These are phyloP conservation scores for Platerodrilus igneus DNA, from an alignment of 2,888 invertebrate genomes.

Conservation along the genomic window DNA sequence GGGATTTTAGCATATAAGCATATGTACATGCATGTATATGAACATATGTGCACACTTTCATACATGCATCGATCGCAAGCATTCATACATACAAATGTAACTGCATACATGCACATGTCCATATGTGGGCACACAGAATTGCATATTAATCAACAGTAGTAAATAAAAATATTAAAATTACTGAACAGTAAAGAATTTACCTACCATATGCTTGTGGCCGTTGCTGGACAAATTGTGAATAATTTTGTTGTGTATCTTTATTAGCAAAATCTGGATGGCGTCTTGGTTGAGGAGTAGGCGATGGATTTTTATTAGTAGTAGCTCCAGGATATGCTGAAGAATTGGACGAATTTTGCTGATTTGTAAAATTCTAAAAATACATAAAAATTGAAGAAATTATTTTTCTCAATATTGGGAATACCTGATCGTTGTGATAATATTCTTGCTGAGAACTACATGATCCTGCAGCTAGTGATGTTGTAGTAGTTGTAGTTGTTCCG, in stretches of 20 bases:
- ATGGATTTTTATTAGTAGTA: constrained; percentile 54
- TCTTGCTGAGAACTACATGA: constrained; percentile 54
- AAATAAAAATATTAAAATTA: background rate
- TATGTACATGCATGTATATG: too few relatives aligned
- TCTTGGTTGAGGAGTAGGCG: constrained; percentile 65
- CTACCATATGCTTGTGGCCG: constrained; percentile 64
- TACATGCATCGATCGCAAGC: too few relatives aligned
- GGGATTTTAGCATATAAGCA: too few relatives aligned
- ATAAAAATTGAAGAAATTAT: constrained; percentile 9
- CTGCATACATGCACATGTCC: too few relatives aligned
- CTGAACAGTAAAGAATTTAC: constrained; percentile 26
- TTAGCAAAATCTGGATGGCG: constrained; percentile 75
- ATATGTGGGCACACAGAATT: too few relatives aligned
- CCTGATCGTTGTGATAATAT: constrained; percentile 52
- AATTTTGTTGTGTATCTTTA: constrained; percentile 66
- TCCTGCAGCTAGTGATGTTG: constrained; percentile 49
- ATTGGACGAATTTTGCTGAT: constrained; percentile 43
- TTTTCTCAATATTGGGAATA: constrained; percentile 20
- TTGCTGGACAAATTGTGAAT: constrained; percentile 61
- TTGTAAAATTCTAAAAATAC: constrained; percentile 27
- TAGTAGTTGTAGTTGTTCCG: constrained; percentile 39
- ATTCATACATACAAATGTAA: too few relatives aligned
- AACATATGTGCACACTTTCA: too few relatives aligned
- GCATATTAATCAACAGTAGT: too few relatives aligned
- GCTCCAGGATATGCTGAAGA: constrained; percentile 45